Base-by-base conservation (phyloP, 2,797 vertebrate genomes). In the Chaetodon trifasciatus region DNA sequence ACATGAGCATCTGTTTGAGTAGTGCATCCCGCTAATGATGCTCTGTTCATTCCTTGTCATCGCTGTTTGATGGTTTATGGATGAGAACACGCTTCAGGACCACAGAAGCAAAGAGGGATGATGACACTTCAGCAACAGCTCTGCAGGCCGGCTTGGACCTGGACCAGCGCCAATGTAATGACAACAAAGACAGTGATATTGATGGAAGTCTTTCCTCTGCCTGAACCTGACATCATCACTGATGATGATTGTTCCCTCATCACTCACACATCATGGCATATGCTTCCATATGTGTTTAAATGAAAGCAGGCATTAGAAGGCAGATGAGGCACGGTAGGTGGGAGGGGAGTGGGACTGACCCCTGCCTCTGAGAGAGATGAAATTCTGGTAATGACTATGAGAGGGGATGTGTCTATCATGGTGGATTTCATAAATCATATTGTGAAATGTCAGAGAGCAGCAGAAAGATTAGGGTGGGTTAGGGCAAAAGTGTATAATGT, bases 221-320 rank as follows among this genome's bases (percentile, higher is more conserved):
- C 53, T 4, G 4, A 64, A 56, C 64, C 44, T 81, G 79, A 87
- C 86, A 85, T 76, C 53, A 67, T 86, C 78, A 42, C 69, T 72
- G 71, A 76, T 87, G 78, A 77, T 87, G 79, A 82, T 67, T 83
- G 76, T 71, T 71, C 75, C 70, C 55, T 80, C 88, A 82, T 90
- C 84, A 61, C 64, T 90, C 87, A 82, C 46, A 81, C 66, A 58
- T 44, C 16, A 23, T 85, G 77, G 46, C 83, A 74, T 16, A 23
- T 13, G 58, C 32, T 61, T 82, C 77, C 69, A 78, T 85, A 78
- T 76, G 83, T 72, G 88, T 89, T 81, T 76, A 91, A 91, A 92
- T 92, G 81, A 86, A 28, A 70, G 72, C 42, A 5, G 80, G 66
- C 73, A 82, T 87, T 79, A 57, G 52, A 62, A 1, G 69, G 72